Base-by-base conservation (phyloP, 2,888 invertebrate species). In the Gandaritis pyraliata region DNA sequence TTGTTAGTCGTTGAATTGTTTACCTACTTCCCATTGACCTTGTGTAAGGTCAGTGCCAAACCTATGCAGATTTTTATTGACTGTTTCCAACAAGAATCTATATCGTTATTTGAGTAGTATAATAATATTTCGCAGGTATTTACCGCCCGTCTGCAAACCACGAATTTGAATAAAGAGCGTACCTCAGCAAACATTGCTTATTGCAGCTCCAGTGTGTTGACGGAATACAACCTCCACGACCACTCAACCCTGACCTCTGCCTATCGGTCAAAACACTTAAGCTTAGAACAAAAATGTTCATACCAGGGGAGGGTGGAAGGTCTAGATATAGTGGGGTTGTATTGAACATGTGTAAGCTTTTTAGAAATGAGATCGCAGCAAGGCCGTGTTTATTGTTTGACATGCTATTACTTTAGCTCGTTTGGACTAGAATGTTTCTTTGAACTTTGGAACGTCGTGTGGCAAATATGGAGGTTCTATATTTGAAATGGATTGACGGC, bases 131-230 rank as follows among this genome's bases (percentile, higher is more conserved):
- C 10, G 10, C 10, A 39, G 1, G 12, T 11, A 23, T 11, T 51
- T 75, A 67, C 55, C 57, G 80, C 81, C 55, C 70, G 85, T 84
- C 69, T 83, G 65, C 62, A 39, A 8, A 36, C 39, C 66, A 68
- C 71, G 64, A 78, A 80, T 83, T 84, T 83, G 77, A 85, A 87
- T 85, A 82, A 83, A 83, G 85, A 85, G 80, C 82, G 77, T 75
- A 75, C 74, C 77, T 83, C 79, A 73, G 72, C 85, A 88, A 86
- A 87, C 80, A 86, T 80, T 79, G 77, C 83, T 83, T 76, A 86
- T 82, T 78, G 79, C 79, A 77, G 78, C 80, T 78, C 81, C 76
- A 75, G 74, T 71, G 74, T 83, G 80, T 86, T 86, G 85, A 86
- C 86, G 81, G 74, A 80, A 76, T 78, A 81, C 77, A 78, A 74